Base-by-base conservation (phyloP, 2,113 vertebrate genomes). In the Otocyon megalotis region DNA sequence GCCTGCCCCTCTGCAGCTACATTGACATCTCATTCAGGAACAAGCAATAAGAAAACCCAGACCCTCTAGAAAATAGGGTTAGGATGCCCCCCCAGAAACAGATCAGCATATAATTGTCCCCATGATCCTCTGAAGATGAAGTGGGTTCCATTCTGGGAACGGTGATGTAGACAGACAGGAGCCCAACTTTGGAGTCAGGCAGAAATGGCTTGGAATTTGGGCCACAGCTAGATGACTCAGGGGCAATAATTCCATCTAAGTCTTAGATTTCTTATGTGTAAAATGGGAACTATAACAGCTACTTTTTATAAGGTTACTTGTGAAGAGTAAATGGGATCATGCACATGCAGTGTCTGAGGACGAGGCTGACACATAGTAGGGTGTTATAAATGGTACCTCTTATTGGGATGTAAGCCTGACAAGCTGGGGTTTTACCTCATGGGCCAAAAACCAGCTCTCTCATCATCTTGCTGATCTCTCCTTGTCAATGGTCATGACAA, bases 241-340 rank as follows among this genome's bases (percentile, higher is more conserved):
- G 0, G 26, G 22, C 17, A 60, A 4, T 54, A 63, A 92, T 90
- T 76, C 53, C 83, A 81, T 65, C 58, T 30, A 37, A 62, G n/a
- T 26, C 32, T 93, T 53, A 62, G 62, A 80, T 56, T 93, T 93
- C 89, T 92, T 20, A n/a, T 77, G 22, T 88, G 43, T 53, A 54
- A 89, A 87, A 67, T 81, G 63, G 54, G 14, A 79, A 60, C 5
- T 13, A 37, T 12, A 35, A 63, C n/a, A 63, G 53, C 56, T 16
- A 9, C 16, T 28, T 37, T 22, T 37, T 20, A 8, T 4, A n/a
- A 43, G 26, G n/a, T 48, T 67, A 54, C 62, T 17, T 43, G 3
- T 19, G 67, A 37, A 71, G 43, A 89, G n/a, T 62, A 65, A 58
- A 32, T 2, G 60, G 28, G 72, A 5, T 20, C 71, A 35, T 1